These are phyloP conservation scores for Xestia ashworthii DNA, from an alignment of 2,888 invertebrate species.

Conservation along the genomic window DNA sequence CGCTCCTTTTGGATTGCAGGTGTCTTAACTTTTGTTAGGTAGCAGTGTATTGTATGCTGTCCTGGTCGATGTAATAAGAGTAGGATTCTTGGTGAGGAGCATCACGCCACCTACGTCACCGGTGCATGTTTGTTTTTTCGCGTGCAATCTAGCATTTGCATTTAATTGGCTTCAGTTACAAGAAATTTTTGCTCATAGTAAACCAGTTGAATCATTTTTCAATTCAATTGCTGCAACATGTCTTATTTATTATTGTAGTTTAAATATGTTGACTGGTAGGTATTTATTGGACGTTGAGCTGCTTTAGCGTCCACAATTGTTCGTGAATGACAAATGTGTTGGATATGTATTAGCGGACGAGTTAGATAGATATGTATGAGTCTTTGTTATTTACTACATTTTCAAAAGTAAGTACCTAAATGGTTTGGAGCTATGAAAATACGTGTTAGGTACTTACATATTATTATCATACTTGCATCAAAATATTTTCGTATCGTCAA, in stretches of 20 bases:
- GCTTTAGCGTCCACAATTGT: slow-evolving; percentile 19
- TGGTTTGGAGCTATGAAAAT: slow-evolving; percentile 17
- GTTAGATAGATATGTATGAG: slow-evolving; percentile 50
- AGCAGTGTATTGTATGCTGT: slow-evolving; percentile 40
- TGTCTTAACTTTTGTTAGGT: background rate
- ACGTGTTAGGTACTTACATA: slow-evolving; percentile 16
- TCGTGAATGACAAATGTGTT: slow-evolving; percentile 45
- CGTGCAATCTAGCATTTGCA: slow-evolving; percentile 68
- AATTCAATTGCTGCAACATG: slow-evolving; percentile 51
- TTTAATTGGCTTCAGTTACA: slow-evolving; percentile 71
- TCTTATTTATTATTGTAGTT: slow-evolving; percentile 43
- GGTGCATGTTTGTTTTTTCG: slow-evolving; percentile 61
- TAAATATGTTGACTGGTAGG: slow-evolving; percentile 38
- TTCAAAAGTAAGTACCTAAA: slow-evolving; percentile 27
- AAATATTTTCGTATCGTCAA: slow-evolving; percentile 33
- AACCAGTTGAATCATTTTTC: slow-evolving; percentile 59
- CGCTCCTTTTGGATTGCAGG: slow-evolving; percentile 23
- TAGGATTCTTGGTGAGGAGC: slow-evolving; percentile 47
- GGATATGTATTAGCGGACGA: slow-evolving; percentile 14
- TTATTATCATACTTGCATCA: slow-evolving; percentile 37
- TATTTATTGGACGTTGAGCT: slow-evolving; percentile 48
- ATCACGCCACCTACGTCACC: slow-evolving; percentile 78
- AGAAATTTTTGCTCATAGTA: slow-evolving; percentile 64
- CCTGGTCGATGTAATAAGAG: background rate
- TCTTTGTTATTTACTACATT: slow-evolving; percentile 42